Base-by-base conservation (phyloP, 2,888 invertebrate species). In the Ceramica pisi region DNA sequence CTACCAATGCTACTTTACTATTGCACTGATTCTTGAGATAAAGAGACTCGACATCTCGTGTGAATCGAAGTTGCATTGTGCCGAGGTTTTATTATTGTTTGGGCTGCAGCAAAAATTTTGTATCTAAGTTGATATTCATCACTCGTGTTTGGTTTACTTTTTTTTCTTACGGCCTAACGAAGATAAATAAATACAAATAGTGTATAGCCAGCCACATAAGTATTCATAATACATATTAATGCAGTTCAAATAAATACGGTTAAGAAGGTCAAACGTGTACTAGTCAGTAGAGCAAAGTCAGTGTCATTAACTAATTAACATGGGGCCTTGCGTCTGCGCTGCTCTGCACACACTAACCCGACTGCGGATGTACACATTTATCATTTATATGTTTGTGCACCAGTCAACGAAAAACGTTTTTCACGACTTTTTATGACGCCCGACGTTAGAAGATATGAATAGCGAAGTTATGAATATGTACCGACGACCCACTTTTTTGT, bases 271-370 rank as follows among this genome's bases (percentile, higher is more conserved):
- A 81, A 75, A 80, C 72, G 67, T 69, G 70, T 75, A 70, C 60
- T 60, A 76, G 67, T 55, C 75, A 61, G 81, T 75, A 68, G 81
- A 82, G 80, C 88, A 88, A 90, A 86, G 89, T 89, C 89, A 90
- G 71, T 89, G 90, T 88, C 89, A 90, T 90, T 89, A 87, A 86
- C 88, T 87, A 87, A 88, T 90, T 88, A 90, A 81, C 84, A 80
- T 71, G 68, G 65, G 80, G 74, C 76, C 78, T 72, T 72, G 74
- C 63, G 41, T 65, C 59, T 53, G 60, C 59, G 74, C 62, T 48
- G 70, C 44, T 71, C 59, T 66, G 56, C 48, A 55, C 69, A 61
- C 64, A 75, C 67, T 57, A 61, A 61, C 26, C 41, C 23, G 60
- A 48, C 62, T n/a, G 51, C 46, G n/a, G 38, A 31, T 57, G 31